Conservation (phyloP, 1,140 invertebrate species). For the Papilio machaon region DNA sequence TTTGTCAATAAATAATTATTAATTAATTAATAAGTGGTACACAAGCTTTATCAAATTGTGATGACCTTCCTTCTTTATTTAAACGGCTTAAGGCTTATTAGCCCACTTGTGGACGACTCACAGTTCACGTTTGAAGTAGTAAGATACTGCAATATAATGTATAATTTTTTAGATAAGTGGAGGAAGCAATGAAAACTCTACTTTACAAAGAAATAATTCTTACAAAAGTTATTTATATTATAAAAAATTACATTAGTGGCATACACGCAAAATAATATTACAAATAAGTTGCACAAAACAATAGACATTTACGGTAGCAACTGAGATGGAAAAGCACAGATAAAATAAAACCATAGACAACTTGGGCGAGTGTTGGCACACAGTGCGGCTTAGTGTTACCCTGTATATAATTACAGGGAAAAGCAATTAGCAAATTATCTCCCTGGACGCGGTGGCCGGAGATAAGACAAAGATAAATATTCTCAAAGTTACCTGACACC, state of each 20-base stretch:
- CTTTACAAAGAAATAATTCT: too few species aligned
- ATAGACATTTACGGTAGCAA: conserved; percentile 39
- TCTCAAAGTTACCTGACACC: conserved; percentile 66
- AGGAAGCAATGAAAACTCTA: too few species aligned
- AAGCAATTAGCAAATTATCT: conserved; percentile 75
- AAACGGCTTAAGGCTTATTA: too few species aligned
- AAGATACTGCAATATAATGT: too few species aligned
- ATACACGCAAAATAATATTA: neutral
- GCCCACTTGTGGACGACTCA: neutral
- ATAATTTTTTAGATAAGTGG: too few species aligned
- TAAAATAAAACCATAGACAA: conserved; percentile 38
- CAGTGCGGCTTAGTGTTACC: conserved; percentile 44
- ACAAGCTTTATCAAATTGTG: too few species aligned
- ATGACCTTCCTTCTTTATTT: neutral
- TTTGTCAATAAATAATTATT: conserved; percentile 3
- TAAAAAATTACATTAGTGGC: too few species aligned
- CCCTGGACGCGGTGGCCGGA: conserved; percentile 47
- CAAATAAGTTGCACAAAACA: conserved; percentile 36
- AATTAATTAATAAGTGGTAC: neutral
- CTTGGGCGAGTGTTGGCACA: conserved; percentile 39
- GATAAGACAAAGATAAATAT: conserved; percentile 65
- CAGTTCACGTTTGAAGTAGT: too few species aligned
- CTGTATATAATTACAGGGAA: conserved; percentile 71
- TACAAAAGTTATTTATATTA: too few species aligned
- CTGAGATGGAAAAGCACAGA: conserved; percentile 25